Evolutionary conservation across 2,113 vertebrate species (phyloP).

Genomic region (Coracopsis vasa): DNA sequence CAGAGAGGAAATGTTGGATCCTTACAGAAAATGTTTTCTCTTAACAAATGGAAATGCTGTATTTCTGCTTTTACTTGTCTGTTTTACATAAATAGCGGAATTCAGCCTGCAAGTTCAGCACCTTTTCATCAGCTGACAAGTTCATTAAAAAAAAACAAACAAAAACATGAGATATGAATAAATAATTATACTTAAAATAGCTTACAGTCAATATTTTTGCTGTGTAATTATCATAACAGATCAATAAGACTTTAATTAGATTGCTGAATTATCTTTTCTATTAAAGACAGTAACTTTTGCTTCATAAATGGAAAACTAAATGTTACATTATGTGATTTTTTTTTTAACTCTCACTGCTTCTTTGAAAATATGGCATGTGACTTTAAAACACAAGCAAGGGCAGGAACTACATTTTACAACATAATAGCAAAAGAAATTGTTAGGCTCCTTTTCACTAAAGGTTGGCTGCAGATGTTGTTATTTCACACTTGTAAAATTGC

Average conservation of each 20-base stretch:
- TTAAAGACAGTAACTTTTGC: not conserved
- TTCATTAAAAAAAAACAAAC: not conserved
- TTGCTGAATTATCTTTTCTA: not conserved
- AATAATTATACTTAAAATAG: conserved; percentile 8
- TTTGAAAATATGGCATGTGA: not conserved
- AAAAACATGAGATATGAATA: not conserved
- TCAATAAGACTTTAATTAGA: conserved; percentile 19
- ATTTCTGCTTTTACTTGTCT: not conserved
- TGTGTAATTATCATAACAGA: not conserved
- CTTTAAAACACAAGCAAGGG: not conserved
- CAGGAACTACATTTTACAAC: conserved; percentile 11
- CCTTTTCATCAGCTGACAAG: not conserved
- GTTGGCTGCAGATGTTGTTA: not conserved
- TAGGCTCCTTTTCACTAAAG: not conserved
- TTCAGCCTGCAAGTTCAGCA: not conserved
- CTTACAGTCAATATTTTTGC: not conserved
- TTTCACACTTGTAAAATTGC: not conserved
- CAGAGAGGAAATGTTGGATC: not conserved
- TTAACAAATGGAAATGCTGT: not conserved
- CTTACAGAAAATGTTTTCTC: not conserved
- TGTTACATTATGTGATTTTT: not conserved
- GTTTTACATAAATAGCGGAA: not conserved
- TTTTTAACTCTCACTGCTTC: not conserved
- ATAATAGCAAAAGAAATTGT: not conserved
- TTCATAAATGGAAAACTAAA: not conserved